Evolutionary conservation across 1,140 invertebrate genomes (phyloP).

Genomic region (Drosophila aff.): DNA sequence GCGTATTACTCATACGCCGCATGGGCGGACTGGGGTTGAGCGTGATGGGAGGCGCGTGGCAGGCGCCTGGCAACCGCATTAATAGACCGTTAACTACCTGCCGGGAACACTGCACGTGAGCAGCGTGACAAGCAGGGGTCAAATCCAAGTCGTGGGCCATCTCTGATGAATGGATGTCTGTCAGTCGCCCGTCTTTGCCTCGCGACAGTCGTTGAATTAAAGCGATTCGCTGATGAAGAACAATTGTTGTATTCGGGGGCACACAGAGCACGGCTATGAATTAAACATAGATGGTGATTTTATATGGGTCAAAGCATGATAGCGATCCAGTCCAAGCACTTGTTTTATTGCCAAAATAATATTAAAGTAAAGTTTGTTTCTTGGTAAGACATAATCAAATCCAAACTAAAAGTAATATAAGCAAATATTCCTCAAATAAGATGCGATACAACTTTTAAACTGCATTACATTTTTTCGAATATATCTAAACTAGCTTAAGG

Average conservation of each 20-base stretch:
- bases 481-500: not conserved
- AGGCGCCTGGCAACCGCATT: conserved; percentile 58
- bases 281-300: conserved; percentile 14
- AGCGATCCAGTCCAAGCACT: not conserved
- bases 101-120: conserved; percentile 55
- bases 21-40: not conserved
- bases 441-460: too few species aligned
- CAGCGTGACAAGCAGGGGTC: conserved; percentile 42
- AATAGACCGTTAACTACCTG: conserved; percentile 70
- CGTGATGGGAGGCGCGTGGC: conserved; percentile 5
- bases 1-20: conserved; percentile 66
- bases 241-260: conserved; percentile 1
- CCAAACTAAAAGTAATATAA: not conserved
- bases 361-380: not conserved
- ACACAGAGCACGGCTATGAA: not conserved
- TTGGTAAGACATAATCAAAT: not conserved
- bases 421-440: not conserved
- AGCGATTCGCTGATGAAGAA: conserved; percentile 11
- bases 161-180: conserved; percentile 19
- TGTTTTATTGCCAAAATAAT: not conserved
- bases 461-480: not conserved
- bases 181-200: conserved; percentile 3
- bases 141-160: conserved; percentile 3
- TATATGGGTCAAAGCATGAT: conserved; percentile 1
- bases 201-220: conserved; percentile 8